Evolutionary conservation across 2,888 invertebrate genomes (phyloP), one percentile per base, ranked within the genome.

Genomic region (Argynnis bischoffii): DNA sequence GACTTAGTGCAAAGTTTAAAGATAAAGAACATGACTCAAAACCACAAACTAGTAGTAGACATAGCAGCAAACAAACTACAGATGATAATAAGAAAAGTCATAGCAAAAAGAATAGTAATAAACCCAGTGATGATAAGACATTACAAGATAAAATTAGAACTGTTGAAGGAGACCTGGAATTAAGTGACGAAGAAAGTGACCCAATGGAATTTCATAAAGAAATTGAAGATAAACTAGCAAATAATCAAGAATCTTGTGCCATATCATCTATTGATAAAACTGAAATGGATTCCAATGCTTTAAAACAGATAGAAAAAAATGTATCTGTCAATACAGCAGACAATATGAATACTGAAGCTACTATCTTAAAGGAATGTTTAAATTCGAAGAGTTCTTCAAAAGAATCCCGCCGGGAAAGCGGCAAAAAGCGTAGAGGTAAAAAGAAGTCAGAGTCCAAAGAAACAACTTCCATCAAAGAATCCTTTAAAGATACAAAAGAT

Each of bases 101-200:
- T 31, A 48, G 47, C 2, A 66, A 66, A 1, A 21, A 16, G 1
- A 48, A 41, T 35, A 15, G n/a, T 35, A 35, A 3, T 8, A 55
- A 46, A 21, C 31, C 14, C 14, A 61, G 11, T 50, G 47, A 16
- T 55, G 66, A 66, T 21, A 66, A 66, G 35, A 16, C 16, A 35
- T 55, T 35, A 35, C 54, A 66, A 61, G 66, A 66, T 4, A 55
- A 63, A 16, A 63, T 77, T 75, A 71, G 78, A 79, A 73, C 82
- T 81, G 84, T 92, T 53, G 87, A 82, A 75, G 83, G 81, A 47
- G 92, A 92, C 80, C 84, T 92, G 75, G 84, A 88, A 74, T 76
- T 92, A 69, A 92, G 91, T 77, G 92, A 92, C 70, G 91, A 90
- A 71, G 83, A 79, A 55, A 83, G 81, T 71, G 90, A 90, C 72